phyloP scores from a whole-genome alignment of 2,888 invertebrate genomes.

The Tolmerus cingulatus region DNA sequence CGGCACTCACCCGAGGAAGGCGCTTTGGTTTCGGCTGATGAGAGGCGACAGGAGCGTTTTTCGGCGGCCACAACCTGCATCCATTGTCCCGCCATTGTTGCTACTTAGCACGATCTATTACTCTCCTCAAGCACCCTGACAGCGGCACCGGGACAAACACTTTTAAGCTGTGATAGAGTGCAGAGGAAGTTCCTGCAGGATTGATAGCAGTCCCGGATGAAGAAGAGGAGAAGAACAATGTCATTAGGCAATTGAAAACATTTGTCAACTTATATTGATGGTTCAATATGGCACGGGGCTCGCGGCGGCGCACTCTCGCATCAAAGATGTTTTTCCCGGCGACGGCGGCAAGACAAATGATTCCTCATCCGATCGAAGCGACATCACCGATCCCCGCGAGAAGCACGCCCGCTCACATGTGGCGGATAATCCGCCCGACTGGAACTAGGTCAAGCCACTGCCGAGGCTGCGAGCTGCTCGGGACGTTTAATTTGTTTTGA shows the following conservation, averaged over 20 bases:
- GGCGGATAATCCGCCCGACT: constrained; percentile 8
- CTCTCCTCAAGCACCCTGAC: constrained; percentile 38
- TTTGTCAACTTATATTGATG: constrained; percentile 49
- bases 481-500: constrained; percentile 36
- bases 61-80: neutral
- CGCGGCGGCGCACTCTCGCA: neutral
- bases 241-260: constrained; percentile 49
- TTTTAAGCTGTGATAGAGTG: constrained; percentile 28
- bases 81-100: constrained; percentile 43
- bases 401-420: neutral
- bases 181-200: constrained; percentile 1
- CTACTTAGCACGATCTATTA: constrained; percentile 47
- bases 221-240: constrained; percentile 41
- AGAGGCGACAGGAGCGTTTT: constrained; percentile 34
- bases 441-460: constrained; percentile 13
- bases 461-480: neutral
- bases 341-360: constrained; percentile 45
- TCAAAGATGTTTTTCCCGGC: neutral
- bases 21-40: constrained; percentile 37
- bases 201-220: constrained; percentile 16
- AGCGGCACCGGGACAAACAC: constrained; percentile 40
- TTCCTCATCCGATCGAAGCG: constrained; percentile 39
- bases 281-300: constrained; percentile 39
- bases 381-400: neutral
- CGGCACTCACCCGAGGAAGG: neutral